Conservation (phyloP, 2,888 invertebrate genomes). For the Mesorhabditis sp. region DNA sequence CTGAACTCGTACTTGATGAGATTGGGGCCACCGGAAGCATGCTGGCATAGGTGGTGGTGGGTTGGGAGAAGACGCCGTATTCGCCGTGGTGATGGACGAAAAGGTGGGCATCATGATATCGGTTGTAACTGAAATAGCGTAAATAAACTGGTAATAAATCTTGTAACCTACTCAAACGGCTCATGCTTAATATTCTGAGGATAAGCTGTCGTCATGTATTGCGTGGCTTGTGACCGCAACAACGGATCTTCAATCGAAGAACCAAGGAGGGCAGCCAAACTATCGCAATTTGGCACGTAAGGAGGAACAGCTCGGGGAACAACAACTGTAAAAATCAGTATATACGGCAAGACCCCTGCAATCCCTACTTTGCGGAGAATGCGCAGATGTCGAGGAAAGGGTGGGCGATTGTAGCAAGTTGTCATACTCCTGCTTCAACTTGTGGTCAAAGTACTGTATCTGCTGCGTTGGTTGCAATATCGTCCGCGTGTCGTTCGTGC, state of each 20-base stretch:
- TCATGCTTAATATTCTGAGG: slow-evolving; percentile 34
- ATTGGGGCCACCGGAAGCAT: slow-evolving; percentile 28
- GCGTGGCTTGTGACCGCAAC: slow-evolving; percentile 17
- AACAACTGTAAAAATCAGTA: not conserved
- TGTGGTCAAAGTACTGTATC: slow-evolving; percentile 40
- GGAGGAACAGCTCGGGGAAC: slow-evolving; percentile 10
- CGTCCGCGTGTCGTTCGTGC: slow-evolving; percentile 27
- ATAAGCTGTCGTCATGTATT: slow-evolving; percentile 8
- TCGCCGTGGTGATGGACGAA: slow-evolving; percentile 23
- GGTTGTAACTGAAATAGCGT: not conserved
- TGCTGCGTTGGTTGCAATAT: slow-evolving; percentile 17
- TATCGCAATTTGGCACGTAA: slow-evolving; percentile 23
- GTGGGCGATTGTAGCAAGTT: slow-evolving; percentile 47
- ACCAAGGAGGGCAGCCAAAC: slow-evolving; percentile 39
- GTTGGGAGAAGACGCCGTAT: slow-evolving; percentile 25
- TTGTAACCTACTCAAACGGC: slow-evolving; percentile 34
- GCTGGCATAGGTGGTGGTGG: slow-evolving; percentile 25
- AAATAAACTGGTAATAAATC: not conserved
- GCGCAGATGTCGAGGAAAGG: slow-evolving; percentile 24
- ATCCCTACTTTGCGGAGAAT: slow-evolving; percentile 5
- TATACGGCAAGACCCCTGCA: too few species aligned
- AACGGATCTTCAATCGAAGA: slow-evolving; percentile 32
- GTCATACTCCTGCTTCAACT: slow-evolving; percentile 38
- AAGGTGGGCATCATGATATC: slow-evolving; percentile 7
- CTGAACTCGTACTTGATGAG: slow-evolving; percentile 12